Evolutionary conservation across 1,140 invertebrate species (phyloP), one percentile per base, ranked within the genome.

Genomic region (Pristionchus pacificus): DNA sequence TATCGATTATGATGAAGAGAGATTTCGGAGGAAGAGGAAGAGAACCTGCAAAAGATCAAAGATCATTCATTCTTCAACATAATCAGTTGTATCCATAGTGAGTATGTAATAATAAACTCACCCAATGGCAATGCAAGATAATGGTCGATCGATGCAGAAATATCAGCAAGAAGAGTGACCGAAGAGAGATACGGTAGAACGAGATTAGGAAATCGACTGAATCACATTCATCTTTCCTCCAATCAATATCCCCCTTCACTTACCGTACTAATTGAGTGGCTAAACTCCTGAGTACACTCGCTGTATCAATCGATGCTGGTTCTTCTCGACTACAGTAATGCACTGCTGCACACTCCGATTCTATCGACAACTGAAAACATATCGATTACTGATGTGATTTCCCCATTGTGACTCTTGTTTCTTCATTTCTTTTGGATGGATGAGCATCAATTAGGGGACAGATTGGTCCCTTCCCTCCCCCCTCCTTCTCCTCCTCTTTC

Each of bases 121-220:
- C n/a, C 55, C 3, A 74, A 59, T 0, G 73, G 69, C 25, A 67
- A 33, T n/a, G 72, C 33, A 19, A 74, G 49, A 38, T 33, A 74
- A 24, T 72, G 57, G 15, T 74, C 69, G n/a, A 74, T 31, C 29
- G 65, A 60, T 1, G 60, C 29, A 31, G 38, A 55, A 3, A 49
- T 49, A 68, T 71, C 73, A 14, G 65, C 60, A 25, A 74, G 31
- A 57, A 74, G 69, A 25, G 73, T 74, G n/a, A 74, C 60, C 1
- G 73, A 60, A 33, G 58, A 65, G 10, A 74, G 59, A 3, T 60
- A 28, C 1, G 73, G 73, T 13, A 74, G 59, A 14, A 70, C 64
- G 28, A 74, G 13, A 29, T 74, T 74, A 3, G 73, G 72, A 32
- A 74, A 72, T 28, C 64, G 38, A 10, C 38, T 49, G 38, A 19